These are phyloP conservation scores for Bombyx mori DNA, from an alignment of 1,140 invertebrate species.

Conservation along the genomic window DNA sequence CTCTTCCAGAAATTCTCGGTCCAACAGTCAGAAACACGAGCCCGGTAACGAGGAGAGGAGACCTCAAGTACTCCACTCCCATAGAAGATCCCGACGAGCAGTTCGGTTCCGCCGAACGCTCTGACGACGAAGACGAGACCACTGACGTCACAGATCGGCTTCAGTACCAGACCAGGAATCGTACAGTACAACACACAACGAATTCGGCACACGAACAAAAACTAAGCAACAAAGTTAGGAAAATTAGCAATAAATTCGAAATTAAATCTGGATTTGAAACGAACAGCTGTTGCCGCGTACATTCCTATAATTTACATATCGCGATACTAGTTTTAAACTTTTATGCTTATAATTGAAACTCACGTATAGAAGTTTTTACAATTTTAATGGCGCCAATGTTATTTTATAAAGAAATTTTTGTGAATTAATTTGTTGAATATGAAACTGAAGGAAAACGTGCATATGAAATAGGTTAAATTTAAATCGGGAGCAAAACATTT, in stretches of 20 bases:
- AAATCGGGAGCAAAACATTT: too few relatives aligned
- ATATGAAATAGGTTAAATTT: too few relatives aligned
- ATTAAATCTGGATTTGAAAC: slow-evolving; percentile 23
- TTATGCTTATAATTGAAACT: too few relatives aligned
- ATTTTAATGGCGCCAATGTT: too few relatives aligned
- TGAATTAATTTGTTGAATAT: too few relatives aligned
- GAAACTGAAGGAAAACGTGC: too few relatives aligned
- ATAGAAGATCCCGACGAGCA: slow-evolving; percentile 57
- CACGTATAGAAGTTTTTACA: too few relatives aligned
- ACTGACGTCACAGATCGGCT: slow-evolving; percentile 17
- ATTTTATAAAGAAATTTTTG: too few relatives aligned
- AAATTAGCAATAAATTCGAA: slow-evolving; percentile 52
- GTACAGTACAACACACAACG: slow-evolving; percentile 18
- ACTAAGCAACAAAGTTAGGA: slow-evolving; percentile 54
- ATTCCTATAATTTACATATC: slow-evolving; percentile 5
- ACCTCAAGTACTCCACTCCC: slow-evolving; percentile 48
- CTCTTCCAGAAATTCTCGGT: slow-evolving; percentile 46
- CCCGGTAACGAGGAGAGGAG: slow-evolving; percentile 39
- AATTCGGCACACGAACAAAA: slow-evolving; percentile 37
- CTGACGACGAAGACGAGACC: slow-evolving; percentile 58
- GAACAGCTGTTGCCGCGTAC: slow-evolving; percentile 20
- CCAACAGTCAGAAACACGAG: slow-evolving; percentile 34
- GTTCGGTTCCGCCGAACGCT: slow-evolving; percentile 53
- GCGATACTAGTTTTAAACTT: too few relatives aligned
- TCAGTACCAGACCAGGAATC: slow-evolving; percentile 31